These are phyloP conservation scores for Theristicus caerulescens DNA, from an alignment of 2,113 vertebrate genomes.

Conservation along the genomic window DNA sequence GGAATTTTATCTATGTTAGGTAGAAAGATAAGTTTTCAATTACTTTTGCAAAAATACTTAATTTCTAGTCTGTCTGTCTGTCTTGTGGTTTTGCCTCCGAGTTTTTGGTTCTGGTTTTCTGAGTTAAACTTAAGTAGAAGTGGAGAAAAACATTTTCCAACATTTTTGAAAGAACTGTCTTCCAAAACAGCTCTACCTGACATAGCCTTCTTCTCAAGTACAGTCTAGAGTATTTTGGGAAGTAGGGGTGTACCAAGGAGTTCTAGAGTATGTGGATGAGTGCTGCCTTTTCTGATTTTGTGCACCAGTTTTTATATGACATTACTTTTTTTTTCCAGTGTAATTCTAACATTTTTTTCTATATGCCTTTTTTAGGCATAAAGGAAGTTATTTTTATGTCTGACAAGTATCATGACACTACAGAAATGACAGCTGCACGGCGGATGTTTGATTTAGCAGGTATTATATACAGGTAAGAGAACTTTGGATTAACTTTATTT, in stretches of 20 bases:
- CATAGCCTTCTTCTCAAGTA: neutral
- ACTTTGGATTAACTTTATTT: neutral
- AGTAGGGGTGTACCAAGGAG: neutral
- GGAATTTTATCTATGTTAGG: neutral
- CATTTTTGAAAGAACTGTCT: neutral
- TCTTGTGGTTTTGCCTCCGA: neutral
- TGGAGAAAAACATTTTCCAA: neutral
- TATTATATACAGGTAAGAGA: constrained; percentile 81
- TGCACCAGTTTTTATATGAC: neutral
- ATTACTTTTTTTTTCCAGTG: neutral
- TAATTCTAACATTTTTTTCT: neutral
- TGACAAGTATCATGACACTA: constrained; percentile 89
- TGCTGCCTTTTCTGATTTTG: neutral
- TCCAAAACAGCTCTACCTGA: neutral
- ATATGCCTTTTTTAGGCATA: constrained; percentile 78
- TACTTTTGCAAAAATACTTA: neutral
- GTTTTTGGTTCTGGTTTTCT: neutral
- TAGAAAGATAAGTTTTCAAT: neutral
- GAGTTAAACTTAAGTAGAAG: neutral
- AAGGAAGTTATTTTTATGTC: constrained; percentile 93
- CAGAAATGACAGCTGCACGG: constrained; percentile 87
- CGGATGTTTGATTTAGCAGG: constrained; percentile 85
- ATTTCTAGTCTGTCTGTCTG: neutral
- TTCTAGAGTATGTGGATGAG: neutral
- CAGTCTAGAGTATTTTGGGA: neutral